These are phyloP conservation scores for Mesocricetus auratus DNA, from an alignment of 2,113 vertebrate genomes.

Conservation along the genomic window DNA sequence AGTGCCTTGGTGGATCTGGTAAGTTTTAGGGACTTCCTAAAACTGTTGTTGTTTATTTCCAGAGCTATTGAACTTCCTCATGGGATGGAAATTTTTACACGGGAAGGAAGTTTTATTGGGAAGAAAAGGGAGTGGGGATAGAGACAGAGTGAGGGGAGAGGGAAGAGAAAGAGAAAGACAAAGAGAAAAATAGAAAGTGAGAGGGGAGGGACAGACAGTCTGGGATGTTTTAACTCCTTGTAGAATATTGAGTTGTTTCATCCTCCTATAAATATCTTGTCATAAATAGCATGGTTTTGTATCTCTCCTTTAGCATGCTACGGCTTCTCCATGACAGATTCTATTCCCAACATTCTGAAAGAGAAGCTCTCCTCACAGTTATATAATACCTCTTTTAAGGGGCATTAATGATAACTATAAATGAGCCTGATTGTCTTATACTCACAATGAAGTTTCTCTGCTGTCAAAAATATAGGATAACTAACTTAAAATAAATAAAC, in stretches of 20 bases:
- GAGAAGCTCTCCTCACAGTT: neutral
- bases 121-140: too few species aligned
- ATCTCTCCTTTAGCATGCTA: neutral
- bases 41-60: neutral
- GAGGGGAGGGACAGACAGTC: too few species aligned
- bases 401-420: neutral
- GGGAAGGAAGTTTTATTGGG: too few species aligned
- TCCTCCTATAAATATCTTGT: too few species aligned
- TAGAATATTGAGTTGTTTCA: neutral
- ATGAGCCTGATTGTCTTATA: neutral
- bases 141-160: too few species aligned
- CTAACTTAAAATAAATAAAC: neutral
- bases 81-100: too few species aligned
- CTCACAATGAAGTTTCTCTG: neutral
- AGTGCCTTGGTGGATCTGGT: neutral
- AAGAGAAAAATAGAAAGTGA: too few species aligned
- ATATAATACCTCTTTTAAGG: neutral
- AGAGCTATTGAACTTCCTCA: neutral
- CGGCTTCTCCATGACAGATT: neutral
- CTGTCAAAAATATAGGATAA: neutral
- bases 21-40: neutral
- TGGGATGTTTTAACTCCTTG: neutral
- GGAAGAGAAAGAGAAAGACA: too few species aligned
- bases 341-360: neutral
- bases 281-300: neutral